Evolutionary conservation across 1,140 invertebrate genomes (phyloP).

Genomic region (Homalodisca vitripennis): DNA sequence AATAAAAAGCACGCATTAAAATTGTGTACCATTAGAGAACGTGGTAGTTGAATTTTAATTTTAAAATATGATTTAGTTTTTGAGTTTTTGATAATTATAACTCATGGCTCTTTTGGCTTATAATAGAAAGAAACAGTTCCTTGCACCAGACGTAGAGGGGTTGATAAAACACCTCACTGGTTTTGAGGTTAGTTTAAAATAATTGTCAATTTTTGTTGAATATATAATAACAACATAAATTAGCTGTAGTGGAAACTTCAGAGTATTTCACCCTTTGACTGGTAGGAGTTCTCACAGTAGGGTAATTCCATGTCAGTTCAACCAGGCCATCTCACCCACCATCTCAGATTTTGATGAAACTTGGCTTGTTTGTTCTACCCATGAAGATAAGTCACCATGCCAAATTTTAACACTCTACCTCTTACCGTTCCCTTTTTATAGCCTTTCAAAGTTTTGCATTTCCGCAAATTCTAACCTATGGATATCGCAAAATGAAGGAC

Average conservation of each 20-base stretch:
- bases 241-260: background rate
- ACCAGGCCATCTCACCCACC: background rate
- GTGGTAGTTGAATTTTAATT: background rate
- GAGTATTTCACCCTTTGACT: too few species aligned
- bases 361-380: background rate
- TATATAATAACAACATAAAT: background rate
- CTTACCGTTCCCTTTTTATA: too few species aligned
- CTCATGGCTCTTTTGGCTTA: background rate
- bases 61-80: background rate
- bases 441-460: too few species aligned
- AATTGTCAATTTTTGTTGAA: background rate
- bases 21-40: too few species aligned
- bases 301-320: background rate
- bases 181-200: constrained; percentile 6
- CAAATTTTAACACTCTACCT: too few species aligned
- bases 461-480: too few species aligned
- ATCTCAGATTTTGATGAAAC: background rate
- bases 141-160: background rate
- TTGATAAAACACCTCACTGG: background rate
- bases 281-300: too few species aligned
- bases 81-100: constrained; percentile 24
- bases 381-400: too few species aligned
- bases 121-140: constrained; percentile 12
- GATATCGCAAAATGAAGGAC: too few species aligned
- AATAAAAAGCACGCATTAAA: too few species aligned